phyloP scores from a whole-genome alignment of 2,113 vertebrate genomes.

The Himantopus leucocephalus region DNA sequence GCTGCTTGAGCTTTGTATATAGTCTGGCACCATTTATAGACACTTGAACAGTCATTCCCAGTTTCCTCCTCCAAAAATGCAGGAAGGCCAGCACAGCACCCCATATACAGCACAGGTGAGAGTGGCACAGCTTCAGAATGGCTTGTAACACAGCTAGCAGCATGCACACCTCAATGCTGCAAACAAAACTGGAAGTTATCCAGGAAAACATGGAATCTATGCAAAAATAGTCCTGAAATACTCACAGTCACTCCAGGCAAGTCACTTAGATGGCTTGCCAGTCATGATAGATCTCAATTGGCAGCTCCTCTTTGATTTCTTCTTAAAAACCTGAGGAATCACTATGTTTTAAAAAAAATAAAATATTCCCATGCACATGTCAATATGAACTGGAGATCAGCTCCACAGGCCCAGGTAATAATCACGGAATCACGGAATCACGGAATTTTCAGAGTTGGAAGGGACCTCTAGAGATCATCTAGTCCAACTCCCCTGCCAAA shows the following conservation, averaged over 20 bases:
- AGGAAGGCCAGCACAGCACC: neutral
- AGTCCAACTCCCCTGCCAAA: too few species aligned
- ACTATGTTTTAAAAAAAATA: neutral
- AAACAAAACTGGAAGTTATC: neutral
- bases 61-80: neutral
- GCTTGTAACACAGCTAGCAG: neutral
- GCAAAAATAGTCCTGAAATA: conserved; percentile 25
- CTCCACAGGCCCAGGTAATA: neutral
- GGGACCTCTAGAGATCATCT: too few species aligned
- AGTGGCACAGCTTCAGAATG: neutral
- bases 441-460: too few species aligned
- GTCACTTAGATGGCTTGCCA: neutral
- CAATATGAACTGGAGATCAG: neutral
- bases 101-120: neutral
- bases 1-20: neutral
- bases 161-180: neutral
- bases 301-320: neutral
- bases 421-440: too few species aligned
- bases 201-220: neutral
- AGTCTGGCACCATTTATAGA: neutral
- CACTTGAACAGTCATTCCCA: neutral
- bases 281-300: neutral
- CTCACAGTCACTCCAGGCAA: conserved; percentile 41
- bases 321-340: conserved; percentile 25
- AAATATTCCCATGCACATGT: neutral